Base-by-base conservation (phyloP, 2,797 vertebrate genomes). In the Hybognathus amarus region DNA sequence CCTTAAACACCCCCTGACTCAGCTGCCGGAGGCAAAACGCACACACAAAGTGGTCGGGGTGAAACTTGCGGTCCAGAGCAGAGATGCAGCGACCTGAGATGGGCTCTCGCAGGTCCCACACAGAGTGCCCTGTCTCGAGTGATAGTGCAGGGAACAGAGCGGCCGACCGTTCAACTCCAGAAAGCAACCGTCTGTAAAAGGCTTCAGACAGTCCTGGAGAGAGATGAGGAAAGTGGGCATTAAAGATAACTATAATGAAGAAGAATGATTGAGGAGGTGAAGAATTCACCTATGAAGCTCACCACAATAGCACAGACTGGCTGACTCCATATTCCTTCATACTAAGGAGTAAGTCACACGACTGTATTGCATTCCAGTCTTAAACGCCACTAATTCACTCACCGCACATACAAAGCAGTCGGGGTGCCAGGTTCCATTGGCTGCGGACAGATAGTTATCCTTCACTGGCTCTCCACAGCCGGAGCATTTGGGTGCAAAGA, bases 351-450 rank as follows among this genome's bases (percentile, higher is more conserved):
- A 52, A 54, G 75, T 70, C 77, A 80, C n/a, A 45, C 70, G 80
- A 76, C 52, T 54, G 71, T 63, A 63, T 70, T 71, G 66, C 74
- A 83, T 83, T 83, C 75, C 82, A 64, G 67, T 70, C 64, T 47
- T 77, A 66, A 77, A 45, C 6, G 36, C 61, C 74, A 83, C 52
- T 63, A 78, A 68, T 76, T 24, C 77, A 85, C 97, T 95, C 90
- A 99, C 97, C 79, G 91, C 88, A 1, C 97, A 98, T 86, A 98
- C 96, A 20, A 99, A 98, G 94, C 97, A 98, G 78, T 97, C 95
- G 0, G 93, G 82, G 86, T 99, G 97, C 97, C 97, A 98, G 90
- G 96, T 94, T 0, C 93, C 92, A 80, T 96, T 93, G 91, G 96
- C 94, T n/a, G 96, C 97, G 0, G 95, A 96, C 90, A 98, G 94